Evolutionary conservation across 1,140 invertebrate species (phyloP).

Genomic region (Drosophila leontia): DNA sequence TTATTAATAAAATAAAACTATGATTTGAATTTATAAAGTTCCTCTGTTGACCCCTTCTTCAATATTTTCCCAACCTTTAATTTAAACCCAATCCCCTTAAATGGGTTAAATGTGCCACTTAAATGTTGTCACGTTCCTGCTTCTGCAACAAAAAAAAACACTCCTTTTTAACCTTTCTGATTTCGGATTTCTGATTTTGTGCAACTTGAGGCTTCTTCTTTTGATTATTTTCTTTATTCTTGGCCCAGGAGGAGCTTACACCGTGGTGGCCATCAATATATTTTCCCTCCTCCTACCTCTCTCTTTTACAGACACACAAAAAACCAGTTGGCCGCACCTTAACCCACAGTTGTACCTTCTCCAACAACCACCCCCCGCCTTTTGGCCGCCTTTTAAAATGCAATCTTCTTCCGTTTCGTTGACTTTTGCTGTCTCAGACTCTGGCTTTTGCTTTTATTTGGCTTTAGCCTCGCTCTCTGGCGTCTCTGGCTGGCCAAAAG

Average conservation of each 20-base stretch:
- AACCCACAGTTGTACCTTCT: constrained; percentile 6
- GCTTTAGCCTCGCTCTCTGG: constrained; percentile 8
- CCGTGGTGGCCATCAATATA: constrained; percentile 71
- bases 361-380: neutral
- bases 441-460: constrained; percentile 38
- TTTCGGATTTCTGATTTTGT: constrained; percentile 39
- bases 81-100: neutral
- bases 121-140: constrained; percentile 42
- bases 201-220: constrained; percentile 43
- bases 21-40: neutral
- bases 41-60: neutral
- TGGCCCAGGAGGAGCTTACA: constrained; percentile 51
- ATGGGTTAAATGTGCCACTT: constrained; percentile 41
- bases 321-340: constrained; percentile 69
- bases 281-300: constrained; percentile 22
- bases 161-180: constrained; percentile 37
- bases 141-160: constrained; percentile 13
- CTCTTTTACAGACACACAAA: constrained; percentile 45
- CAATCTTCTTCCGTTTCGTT: constrained; percentile 81
- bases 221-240: constrained; percentile 21
- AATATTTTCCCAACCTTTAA: neutral
- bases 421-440: constrained; percentile 72
- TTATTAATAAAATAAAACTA: neutral
- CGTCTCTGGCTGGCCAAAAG: constrained; percentile 29
- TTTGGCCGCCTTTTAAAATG: constrained; percentile 64